Percentiles rank a stretch among this genome's conserved stretches.
These are phyloP conservation scores for Murina feae DNA, from an alignment of 2,113 vertebrate genomes.

Conservation along the genomic window DNA sequence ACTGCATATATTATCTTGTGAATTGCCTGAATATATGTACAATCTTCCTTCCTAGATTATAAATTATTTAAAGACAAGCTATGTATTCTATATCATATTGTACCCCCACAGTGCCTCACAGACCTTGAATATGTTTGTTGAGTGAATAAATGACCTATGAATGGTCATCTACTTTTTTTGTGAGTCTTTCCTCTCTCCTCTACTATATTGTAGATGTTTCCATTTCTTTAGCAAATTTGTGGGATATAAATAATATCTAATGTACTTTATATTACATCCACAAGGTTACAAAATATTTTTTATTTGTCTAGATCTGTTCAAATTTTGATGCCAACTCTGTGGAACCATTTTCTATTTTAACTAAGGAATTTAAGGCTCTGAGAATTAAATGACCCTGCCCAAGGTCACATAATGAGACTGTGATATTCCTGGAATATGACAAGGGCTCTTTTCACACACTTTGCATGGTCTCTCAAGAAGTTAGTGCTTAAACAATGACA, in stretches of 20 bases:
- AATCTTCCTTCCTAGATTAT: neutral
- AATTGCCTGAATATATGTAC: neutral
- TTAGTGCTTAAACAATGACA: neutral
- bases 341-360: neutral
- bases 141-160: neutral
- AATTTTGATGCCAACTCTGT: neutral
- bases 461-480: neutral
- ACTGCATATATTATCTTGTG: neutral
- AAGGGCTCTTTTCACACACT: slow-evolving; percentile 4
- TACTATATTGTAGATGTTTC: neutral
- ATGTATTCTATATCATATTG: neutral
- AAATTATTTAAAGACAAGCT: neutral
- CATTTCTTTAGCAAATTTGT: neutral
- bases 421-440: slow-evolving; percentile 16
- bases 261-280: neutral
- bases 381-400: neutral
- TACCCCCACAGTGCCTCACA: neutral
- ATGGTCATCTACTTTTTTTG: neutral
- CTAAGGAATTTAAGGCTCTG: neutral
- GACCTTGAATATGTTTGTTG: neutral
- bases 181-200: neutral
- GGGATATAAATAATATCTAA: neutral
- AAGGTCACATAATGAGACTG: slow-evolving; percentile 1
- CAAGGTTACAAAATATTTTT: neutral
- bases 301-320: neutral